A percentile compares a stretch with the other conserved stretches of the same genome.
These are phyloP conservation scores for Aporophyla lueneburgensis DNA, from an alignment of 2,888 invertebrate genomes.

Conservation along the genomic window DNA sequence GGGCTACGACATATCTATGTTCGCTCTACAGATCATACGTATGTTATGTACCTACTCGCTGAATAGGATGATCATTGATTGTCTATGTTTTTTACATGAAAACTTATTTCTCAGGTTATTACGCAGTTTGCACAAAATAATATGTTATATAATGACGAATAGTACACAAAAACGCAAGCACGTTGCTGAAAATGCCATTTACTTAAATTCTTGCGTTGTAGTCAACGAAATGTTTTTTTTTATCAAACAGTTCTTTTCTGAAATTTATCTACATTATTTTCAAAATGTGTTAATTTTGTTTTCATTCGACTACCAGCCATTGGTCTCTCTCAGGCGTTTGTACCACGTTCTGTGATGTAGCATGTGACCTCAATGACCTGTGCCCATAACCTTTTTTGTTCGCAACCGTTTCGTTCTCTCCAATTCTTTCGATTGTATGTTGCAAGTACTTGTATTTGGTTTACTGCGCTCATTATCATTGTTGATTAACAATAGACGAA, in stretches of 20 bases:
- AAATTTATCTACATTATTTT: background rate
- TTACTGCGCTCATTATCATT: constrained; percentile 44
- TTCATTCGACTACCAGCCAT: background rate
- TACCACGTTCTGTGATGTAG: background rate
- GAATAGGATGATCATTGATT: constrained; percentile 8
- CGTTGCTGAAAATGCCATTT: background rate
- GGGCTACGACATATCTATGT: background rate
- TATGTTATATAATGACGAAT: constrained; percentile 1
- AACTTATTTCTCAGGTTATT: background rate
- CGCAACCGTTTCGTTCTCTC: background rate
- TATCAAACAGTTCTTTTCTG: background rate
- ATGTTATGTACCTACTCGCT: background rate
- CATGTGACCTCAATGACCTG: background rate
- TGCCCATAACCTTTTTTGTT: constrained; percentile 15
- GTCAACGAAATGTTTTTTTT: background rate
- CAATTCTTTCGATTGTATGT: constrained; percentile 9
- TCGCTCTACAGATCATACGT: background rate
- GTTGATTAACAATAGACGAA: constrained; percentile 40
- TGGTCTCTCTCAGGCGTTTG: background rate
- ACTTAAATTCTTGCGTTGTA: background rate
- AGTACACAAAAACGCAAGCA: background rate
- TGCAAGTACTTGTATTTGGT: constrained; percentile 19
- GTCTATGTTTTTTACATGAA: background rate
- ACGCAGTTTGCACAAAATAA: background rate
- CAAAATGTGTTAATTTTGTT: background rate